A percentile compares a stretch with the other conserved stretches of the same genome.
Conservation (phyloP, 2,888 invertebrate species). For the Aricia artaxerxes region DNA sequence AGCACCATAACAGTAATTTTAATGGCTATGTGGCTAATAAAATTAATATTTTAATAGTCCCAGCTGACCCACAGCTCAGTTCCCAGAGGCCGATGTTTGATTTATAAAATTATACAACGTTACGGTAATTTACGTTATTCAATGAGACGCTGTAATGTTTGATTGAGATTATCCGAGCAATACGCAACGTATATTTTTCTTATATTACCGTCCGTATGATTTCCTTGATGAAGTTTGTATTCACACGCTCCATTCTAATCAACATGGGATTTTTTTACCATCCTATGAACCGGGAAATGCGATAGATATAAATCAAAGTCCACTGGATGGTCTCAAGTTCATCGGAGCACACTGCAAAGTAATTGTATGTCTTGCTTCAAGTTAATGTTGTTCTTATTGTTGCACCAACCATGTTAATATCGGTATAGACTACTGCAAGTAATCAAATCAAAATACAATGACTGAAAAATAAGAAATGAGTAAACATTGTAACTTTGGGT, state of each 20-base stretch:
- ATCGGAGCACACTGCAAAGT: not conserved
- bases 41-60: not conserved
- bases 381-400: not conserved
- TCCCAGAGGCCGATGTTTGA: not conserved
- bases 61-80: not conserved
- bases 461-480: not conserved
- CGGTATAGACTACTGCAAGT: not conserved
- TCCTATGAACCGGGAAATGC: conserved; percentile 59
- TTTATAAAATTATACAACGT: conserved; percentile 10
- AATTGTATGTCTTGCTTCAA: not conserved
- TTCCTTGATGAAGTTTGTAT: conserved; percentile 59
- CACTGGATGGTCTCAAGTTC: conserved; percentile 11
- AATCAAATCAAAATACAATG: not conserved
- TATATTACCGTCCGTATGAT: conserved; percentile 52
- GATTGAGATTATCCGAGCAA: conserved; percentile 5
- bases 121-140: conserved; percentile 8
- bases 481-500: not conserved
- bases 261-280: conserved; percentile 55
- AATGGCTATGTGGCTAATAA: not conserved
- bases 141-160: not conserved
- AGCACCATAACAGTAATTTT: not conserved
- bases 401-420: not conserved
- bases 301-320: conserved; percentile 32
- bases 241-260: conserved; percentile 68
- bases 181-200: conserved; percentile 43